Conservation (phyloP, 64 coral and sea anemone species). For the Anthopleura sola region DNA sequence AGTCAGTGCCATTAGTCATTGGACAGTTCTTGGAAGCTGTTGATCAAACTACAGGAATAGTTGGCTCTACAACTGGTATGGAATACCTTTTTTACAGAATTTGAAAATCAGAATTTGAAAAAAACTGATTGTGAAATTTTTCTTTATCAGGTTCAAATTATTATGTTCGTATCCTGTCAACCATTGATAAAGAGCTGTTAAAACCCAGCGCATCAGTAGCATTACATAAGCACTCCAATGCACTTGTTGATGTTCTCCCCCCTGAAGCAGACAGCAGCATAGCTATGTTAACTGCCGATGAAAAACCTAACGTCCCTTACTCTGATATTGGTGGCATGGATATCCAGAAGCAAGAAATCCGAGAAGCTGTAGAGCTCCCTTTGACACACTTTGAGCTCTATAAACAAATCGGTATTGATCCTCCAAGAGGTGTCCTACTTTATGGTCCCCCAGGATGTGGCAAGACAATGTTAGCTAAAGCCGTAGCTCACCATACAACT, state of each 20-base stretch:
- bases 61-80: slow-evolving; percentile 92
- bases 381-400: slow-evolving; percentile 99
- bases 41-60: slow-evolving; percentile 99
- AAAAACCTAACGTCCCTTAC: slow-evolving; percentile 89
- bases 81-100: background rate
- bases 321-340: slow-evolving; percentile 99
- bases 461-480: slow-evolving; percentile 99
- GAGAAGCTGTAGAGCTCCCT: slow-evolving; percentile 92
- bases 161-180: slow-evolving; percentile 91
- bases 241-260: slow-evolving; percentile 91
- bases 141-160: slow-evolving; percentile 86
- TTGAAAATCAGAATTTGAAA: no score
- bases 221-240: slow-evolving; percentile 98
- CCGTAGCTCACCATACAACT: slow-evolving; percentile 97
- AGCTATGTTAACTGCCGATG: slow-evolving; percentile 90
- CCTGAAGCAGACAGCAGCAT: slow-evolving; percentile 98
- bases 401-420: slow-evolving; percentile 99
- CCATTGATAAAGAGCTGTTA: slow-evolving; percentile 89
- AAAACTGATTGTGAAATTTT: background rate
- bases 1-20: slow-evolving; percentile 97
- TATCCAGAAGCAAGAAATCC: slow-evolving; percentile 98
- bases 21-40: slow-evolving; percentile 98
- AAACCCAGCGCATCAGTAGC: slow-evolving; percentile 99
- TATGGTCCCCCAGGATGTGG: slow-evolving; percentile 96
- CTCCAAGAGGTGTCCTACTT: slow-evolving; percentile 91